These are phyloP conservation scores for Diachasma alloeum DNA, from an alignment of 1,140 invertebrate genomes.

Conservation along the genomic window DNA sequence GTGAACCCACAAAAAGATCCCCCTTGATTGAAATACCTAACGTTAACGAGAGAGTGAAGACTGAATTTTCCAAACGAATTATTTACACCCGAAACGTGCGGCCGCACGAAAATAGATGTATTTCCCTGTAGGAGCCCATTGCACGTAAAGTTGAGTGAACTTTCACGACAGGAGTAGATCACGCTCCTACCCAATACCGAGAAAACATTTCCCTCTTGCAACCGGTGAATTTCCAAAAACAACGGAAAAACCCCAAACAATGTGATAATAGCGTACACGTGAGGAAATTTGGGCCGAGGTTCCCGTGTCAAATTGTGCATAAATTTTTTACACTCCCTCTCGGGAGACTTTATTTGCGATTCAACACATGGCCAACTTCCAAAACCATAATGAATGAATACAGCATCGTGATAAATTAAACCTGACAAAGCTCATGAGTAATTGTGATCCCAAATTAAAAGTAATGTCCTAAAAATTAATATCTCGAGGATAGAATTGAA, in stretches of 20 bases:
- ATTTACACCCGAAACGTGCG: slow-evolving; percentile 17
- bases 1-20: neutral
- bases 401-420: neutral
- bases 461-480: neutral
- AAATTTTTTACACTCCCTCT: neutral
- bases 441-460: neutral
- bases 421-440: neutral
- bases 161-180: slow-evolving; percentile 24
- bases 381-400: slow-evolving; percentile 38
- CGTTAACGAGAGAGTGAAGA: neutral
- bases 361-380: slow-evolving; percentile 27
- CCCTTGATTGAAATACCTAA: neutral
- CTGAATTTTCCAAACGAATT: slow-evolving; percentile 9
- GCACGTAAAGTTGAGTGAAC: slow-evolving; percentile 39
- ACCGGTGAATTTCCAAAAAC: no score
- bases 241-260: neutral
- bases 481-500: neutral
- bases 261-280: slow-evolving; percentile 9
- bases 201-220: neutral
- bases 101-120: slow-evolving; percentile 33
- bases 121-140: slow-evolving; percentile 32
- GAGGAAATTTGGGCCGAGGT: slow-evolving; percentile 34
- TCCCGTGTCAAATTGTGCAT: slow-evolving; percentile 31
- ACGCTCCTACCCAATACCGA: neutral
- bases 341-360: slow-evolving; percentile 25